Evolutionary conservation across 2,797 vertebrate species (phyloP).

Genomic region (Hemibagrus guttatus): DNA sequence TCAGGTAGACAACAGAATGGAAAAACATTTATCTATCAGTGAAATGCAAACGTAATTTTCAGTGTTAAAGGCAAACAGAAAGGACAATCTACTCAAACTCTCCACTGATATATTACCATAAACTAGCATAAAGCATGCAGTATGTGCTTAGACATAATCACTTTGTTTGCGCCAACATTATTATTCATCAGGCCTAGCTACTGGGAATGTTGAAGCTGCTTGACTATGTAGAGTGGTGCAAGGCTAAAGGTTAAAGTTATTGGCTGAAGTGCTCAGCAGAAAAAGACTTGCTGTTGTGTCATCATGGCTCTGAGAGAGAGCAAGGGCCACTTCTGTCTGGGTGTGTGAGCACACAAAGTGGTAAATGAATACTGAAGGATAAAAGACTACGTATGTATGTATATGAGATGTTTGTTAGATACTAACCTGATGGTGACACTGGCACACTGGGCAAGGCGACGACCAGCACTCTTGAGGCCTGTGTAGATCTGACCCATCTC

Average conservation of each 20-base stretch:
- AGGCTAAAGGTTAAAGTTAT: constrained; percentile 62
- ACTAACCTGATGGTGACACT: constrained; percentile 88
- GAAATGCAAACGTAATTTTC: constrained; percentile 47
- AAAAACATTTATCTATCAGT: constrained; percentile 24
- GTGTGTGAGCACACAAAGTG: constrained; percentile 24
- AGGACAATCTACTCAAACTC: constrained; percentile 41
- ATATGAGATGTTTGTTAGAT: constrained; percentile 16
- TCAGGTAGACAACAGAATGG: background rate
- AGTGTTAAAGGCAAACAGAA: background rate
- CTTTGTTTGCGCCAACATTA: constrained; percentile 37
- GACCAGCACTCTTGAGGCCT: constrained; percentile 91
- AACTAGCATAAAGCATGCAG: constrained; percentile 7
- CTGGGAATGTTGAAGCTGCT: constrained; percentile 31
- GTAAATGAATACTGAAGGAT: constrained; percentile 24
- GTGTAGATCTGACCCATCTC: constrained; percentile 99
- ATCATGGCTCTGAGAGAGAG: constrained; percentile 5
- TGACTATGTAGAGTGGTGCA: constrained; percentile 44
- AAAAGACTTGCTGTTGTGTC: constrained; percentile 35
- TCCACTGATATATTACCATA: constrained; percentile 33
- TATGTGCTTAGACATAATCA: constrained; percentile 33
- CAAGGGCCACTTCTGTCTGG: constrained; percentile 26
- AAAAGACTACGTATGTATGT: constrained; percentile 30
- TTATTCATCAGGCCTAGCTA: constrained; percentile 48
- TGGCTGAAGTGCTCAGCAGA: constrained; percentile 36
- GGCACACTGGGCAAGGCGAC: constrained; percentile 88